Conservation (phyloP, 2,888 invertebrate species). For the Galerucella pusilla region DNA sequence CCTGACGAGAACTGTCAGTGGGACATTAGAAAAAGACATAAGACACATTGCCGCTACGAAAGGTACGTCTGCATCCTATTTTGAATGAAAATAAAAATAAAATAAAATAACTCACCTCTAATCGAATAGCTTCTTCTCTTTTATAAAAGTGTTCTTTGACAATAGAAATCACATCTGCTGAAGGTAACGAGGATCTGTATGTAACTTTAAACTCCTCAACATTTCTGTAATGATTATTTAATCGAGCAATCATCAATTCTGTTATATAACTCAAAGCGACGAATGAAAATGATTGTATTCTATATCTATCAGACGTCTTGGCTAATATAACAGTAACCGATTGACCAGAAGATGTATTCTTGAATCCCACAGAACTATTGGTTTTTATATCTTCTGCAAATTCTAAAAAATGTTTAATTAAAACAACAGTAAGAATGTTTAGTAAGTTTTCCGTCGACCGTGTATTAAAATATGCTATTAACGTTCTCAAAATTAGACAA, state of each 20-base stretch:
- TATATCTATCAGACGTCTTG: conserved; percentile 72
- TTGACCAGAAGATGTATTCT: conserved; percentile 59
- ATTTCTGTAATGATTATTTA: conserved; percentile 66
- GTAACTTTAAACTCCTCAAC: conserved; percentile 60
- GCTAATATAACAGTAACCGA: conserved; percentile 62
- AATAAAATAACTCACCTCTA: conserved; percentile 59
- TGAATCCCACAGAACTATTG: conserved; percentile 65
- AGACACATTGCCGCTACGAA: too few species aligned
- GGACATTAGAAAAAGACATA: too few species aligned
- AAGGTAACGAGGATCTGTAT: conserved; percentile 65
- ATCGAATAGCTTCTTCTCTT: conserved; percentile 60
- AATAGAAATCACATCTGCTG: conserved; percentile 67
- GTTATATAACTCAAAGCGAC: conserved; percentile 74
- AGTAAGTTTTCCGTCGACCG: too few species aligned
- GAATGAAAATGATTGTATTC: conserved; percentile 77
- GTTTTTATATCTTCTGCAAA: conserved; percentile 63
- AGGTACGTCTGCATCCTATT: too few species aligned
- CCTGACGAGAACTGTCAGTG: too few species aligned
- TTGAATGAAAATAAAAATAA: too few species aligned
- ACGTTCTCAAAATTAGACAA: too few species aligned
- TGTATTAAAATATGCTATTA: too few species aligned
- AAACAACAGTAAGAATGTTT: background rate
- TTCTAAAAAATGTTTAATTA: conserved; percentile 62
- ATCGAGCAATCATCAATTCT: conserved; percentile 69
- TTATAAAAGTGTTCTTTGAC: conserved; percentile 68